phyloP scores from a whole-genome alignment of 2,113 vertebrate genomes.

The Cyanoramphus novaezelandiae region DNA sequence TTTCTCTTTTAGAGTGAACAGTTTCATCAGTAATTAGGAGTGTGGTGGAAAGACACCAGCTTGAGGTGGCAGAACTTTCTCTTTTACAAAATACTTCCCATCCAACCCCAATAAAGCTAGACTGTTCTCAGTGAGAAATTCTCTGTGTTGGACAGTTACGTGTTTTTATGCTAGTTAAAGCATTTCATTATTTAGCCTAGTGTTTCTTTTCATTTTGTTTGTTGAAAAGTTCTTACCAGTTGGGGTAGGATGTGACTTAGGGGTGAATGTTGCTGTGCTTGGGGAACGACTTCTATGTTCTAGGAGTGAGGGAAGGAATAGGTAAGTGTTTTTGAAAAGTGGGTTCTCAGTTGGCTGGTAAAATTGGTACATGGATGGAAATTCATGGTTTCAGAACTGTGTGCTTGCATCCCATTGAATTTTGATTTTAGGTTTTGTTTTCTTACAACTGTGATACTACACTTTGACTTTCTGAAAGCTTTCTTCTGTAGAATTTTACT shows the following conservation, averaged over 20 bases:
- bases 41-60: background rate
- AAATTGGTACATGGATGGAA: background rate
- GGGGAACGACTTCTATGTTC: rapidly evolving
- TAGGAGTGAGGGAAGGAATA: background rate
- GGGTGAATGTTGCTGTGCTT: background rate
- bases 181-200: background rate
- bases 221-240: background rate
- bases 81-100: background rate
- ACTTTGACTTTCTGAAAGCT: background rate
- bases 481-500: background rate
- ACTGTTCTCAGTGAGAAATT: background rate
- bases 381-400: background rate
- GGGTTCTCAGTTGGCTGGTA: background rate
- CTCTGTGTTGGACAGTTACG: background rate
- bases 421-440: background rate
- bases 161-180: background rate
- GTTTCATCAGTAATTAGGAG: background rate
- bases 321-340: background rate
- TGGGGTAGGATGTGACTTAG: background rate
- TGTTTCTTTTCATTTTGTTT: background rate
- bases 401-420: background rate
- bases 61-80: background rate
- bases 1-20: background rate
- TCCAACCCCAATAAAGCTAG: background rate
- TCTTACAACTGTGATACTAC: background rate